Percentiles rank a stretch among this genome's conserved stretches.
phyloP scores from a whole-genome alignment of 2,888 invertebrate species.

The Napeogenes sylphis region DNA sequence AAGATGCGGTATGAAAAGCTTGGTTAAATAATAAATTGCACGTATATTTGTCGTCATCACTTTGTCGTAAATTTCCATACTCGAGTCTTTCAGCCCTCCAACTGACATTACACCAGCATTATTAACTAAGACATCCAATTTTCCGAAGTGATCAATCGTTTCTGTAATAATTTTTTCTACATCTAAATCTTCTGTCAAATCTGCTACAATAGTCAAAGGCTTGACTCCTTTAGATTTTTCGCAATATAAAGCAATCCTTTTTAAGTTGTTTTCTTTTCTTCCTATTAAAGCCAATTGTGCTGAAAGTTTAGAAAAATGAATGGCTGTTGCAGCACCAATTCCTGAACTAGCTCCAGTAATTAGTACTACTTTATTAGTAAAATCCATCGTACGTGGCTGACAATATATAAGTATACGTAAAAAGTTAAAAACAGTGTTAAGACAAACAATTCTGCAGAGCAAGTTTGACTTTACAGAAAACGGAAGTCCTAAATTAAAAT shows the following conservation, averaged over 20 bases:
- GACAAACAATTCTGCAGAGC: no score
- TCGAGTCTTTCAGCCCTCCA: constrained; percentile 89
- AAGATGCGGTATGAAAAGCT: constrained; percentile 89
- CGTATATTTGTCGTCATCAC: constrained; percentile 92
- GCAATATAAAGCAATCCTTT: constrained; percentile 61
- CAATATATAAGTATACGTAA: not conserved
- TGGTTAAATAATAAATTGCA: constrained; percentile 87
- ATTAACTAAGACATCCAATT: constrained; percentile 88
- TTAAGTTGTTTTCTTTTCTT: constrained; percentile 58
- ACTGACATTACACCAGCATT: constrained; percentile 89
- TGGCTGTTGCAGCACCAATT: constrained; percentile 84
- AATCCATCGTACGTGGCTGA: constrained; percentile 63
- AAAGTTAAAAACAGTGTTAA: no score
- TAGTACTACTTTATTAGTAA: constrained; percentile 79
- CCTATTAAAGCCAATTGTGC: constrained; percentile 81
- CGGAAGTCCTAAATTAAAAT: no score
- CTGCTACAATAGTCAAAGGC: constrained; percentile 79
- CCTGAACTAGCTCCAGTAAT: constrained; percentile 86
- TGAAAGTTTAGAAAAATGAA: constrained; percentile 81
- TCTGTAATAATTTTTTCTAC: constrained; percentile 80
- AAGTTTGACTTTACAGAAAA: no score
- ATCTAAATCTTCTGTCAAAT: constrained; percentile 82
- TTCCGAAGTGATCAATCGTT: constrained; percentile 83
- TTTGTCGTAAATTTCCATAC: constrained; percentile 88
- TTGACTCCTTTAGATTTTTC: constrained; percentile 76